A percentile compares a stretch with the other conserved stretches of the same genome.
phyloP scores from a whole-genome alignment of 2,113 vertebrate species.

The Carassius gibelio region DNA sequence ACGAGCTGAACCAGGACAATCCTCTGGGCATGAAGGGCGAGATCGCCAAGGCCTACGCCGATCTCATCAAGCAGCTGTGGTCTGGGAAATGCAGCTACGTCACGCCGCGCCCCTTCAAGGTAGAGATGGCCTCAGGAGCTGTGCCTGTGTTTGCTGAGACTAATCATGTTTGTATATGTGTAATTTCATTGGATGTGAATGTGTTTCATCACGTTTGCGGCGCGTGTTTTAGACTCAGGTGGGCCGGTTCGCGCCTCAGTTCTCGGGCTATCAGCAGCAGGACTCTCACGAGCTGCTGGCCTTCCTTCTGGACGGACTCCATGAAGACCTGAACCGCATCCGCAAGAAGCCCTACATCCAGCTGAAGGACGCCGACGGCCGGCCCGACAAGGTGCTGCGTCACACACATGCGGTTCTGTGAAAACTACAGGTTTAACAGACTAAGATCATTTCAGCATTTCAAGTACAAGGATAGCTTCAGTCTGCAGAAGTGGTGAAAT shows the following conservation, averaged over 20 bases:
- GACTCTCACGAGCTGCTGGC: slow-evolving; percentile 97
- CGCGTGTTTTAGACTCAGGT: slow-evolving; percentile 85
- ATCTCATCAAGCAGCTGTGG: slow-evolving; percentile 97
- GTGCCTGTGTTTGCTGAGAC: no score
- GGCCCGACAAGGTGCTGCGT: slow-evolving; percentile 82
- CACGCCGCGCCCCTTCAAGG: slow-evolving; percentile 97
- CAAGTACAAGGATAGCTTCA: no score
- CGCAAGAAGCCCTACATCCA: slow-evolving; percentile 99
- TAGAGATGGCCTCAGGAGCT: slow-evolving; percentile 59
- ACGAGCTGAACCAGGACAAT: slow-evolving; percentile 97
- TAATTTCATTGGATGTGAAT: no score
- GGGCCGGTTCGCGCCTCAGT: slow-evolving; percentile 95
- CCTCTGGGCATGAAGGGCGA: slow-evolving; percentile 98
- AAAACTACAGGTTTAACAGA: no score
- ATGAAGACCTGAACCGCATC: slow-evolving; percentile 98
- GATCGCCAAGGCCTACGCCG: slow-evolving; percentile 94
- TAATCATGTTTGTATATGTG: no score
- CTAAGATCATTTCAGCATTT: no score
- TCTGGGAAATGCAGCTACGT: slow-evolving; percentile 95
- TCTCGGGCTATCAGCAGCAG: slow-evolving; percentile 98
- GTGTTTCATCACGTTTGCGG: no score
- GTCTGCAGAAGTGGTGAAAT: no score
- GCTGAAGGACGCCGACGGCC: slow-evolving; percentile 92
- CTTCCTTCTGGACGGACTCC: slow-evolving; percentile 96
- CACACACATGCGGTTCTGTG: no score